Percentiles rank a stretch among this genome's conserved stretches.
phyloP scores from a whole-genome alignment of 2,888 invertebrate genomes.

The Dioctria rufipes region DNA sequence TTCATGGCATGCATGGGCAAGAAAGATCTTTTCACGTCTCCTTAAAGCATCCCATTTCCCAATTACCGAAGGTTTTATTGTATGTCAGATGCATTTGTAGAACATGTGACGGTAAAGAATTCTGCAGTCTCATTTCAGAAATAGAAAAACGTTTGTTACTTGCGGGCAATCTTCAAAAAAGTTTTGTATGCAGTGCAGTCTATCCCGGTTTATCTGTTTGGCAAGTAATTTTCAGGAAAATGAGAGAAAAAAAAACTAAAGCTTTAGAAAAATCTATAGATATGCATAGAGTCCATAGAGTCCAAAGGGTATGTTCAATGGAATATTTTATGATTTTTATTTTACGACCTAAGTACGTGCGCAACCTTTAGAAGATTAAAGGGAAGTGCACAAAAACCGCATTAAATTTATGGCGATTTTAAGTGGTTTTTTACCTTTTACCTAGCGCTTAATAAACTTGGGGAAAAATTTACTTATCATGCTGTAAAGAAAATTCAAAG shows the following conservation, averaged over 20 bases:
- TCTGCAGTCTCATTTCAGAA: constrained; percentile 16
- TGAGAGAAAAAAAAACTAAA: not conserved
- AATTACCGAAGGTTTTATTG: constrained; percentile 16
- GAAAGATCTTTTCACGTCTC: not conserved
- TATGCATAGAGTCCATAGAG: not conserved
- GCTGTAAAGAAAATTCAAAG: too few species aligned
- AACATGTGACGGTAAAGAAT: constrained; percentile 16
- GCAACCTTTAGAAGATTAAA: not conserved
- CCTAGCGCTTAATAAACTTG: not conserved
- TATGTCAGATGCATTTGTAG: not conserved
- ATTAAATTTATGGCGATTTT: not conserved
- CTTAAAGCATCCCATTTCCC: not conserved
- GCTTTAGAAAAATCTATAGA: not conserved
- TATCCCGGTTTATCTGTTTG: constrained; percentile 14
- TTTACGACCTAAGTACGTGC: constrained; percentile 17
- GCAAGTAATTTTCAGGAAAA: not conserved
- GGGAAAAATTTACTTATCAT: too few species aligned
- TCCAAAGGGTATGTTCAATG: not conserved
- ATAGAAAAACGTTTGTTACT: constrained; percentile 19
- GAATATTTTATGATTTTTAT: constrained; percentile 14
- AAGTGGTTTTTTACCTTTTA: not conserved
- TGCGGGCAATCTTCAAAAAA: not conserved
- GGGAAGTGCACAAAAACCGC: not conserved
- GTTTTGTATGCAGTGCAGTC: constrained; percentile 18
- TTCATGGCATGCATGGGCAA: not conserved